Percentiles rank a stretch among this genome's conserved stretches.
Conservation (phyloP, 2,888 invertebrate genomes). For the Agrotis clavis region DNA sequence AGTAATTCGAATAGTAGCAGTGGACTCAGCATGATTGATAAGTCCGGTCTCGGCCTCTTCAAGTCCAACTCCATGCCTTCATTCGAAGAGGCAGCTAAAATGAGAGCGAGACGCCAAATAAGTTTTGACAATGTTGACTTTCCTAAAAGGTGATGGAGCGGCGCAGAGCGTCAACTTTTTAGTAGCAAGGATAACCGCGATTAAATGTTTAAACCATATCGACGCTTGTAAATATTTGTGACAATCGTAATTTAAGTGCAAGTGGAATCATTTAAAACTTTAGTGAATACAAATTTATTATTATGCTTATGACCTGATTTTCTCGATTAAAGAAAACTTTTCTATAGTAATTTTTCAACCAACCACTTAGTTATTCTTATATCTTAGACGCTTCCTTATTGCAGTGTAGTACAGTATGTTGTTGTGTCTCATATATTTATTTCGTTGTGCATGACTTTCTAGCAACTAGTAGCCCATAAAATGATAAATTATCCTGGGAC, state of each 20-base stretch:
- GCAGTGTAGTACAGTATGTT: conserved; percentile 62
- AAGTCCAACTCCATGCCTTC: conserved; percentile 87
- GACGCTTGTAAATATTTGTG: conserved; percentile 56
- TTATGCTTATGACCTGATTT: conserved; percentile 48
- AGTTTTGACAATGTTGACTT: conserved; percentile 91
- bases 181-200: conserved; percentile 21
- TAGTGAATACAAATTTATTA: conserved; percentile 38
- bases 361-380: conserved; percentile 36
- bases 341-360: conserved; percentile 35
- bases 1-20: conserved; percentile 83
- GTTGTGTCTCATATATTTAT: conserved; percentile 78
- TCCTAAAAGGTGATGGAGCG: conserved; percentile 83
- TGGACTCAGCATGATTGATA: conserved; percentile 80
- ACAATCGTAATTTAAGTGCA: conserved; percentile 51
- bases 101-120: conserved; percentile 91
- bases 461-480: conserved; percentile 70
- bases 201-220: conserved; percentile 23
- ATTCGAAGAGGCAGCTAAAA: conserved; percentile 86
- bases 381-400: conserved; percentile 22
- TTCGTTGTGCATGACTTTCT: conserved; percentile 76
- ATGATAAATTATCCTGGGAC: conserved; percentile 34
- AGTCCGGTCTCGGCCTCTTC: conserved; percentile 76
- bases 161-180: conserved; percentile 17
- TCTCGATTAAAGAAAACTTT: conserved; percentile 36
- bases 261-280: conserved; percentile 46